Evolutionary conservation across 92 coral and sea anemone genomes (phyloP), one percentile per base, ranked within the genome.

Genomic region (Epizoanthus ramosus): DNA sequence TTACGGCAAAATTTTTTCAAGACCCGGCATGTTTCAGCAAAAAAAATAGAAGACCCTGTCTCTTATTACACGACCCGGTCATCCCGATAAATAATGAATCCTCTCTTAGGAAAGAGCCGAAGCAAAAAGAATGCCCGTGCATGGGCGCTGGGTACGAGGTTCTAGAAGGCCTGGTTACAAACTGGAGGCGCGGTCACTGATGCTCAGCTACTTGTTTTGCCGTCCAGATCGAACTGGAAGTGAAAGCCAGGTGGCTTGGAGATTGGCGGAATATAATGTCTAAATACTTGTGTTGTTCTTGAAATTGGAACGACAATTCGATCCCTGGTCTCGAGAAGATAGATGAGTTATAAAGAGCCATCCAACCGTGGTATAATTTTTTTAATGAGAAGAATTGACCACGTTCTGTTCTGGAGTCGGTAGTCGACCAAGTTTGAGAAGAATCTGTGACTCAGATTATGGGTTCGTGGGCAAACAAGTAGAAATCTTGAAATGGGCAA

Each of bases 401-500:
- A 23, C 0, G 68, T 63, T 63, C 68, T 63, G 68, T 37, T 37
- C 43, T 37, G 23, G 65, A 19, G 23, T 28, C 31, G 2, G 31
- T 19, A 63, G 28, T 25, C 6, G 68, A 8, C 35, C 35, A 25
- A 10, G 69, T 64, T 12, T 33, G 24, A 17, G 21, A 33, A 14
- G 9, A 65, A 64, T 64, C 37, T 64, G 41, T 22, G 16, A 18
- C 16, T 24, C 35, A 22, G 33, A 24, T 15, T 16, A 65, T 33
- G 72, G 15, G n/a, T 67, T 24, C 50, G 57, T 3, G 25, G n/a
- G 54, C 54, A 16, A 50, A 13, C 54, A 50, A 50, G 54, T 50
- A 50, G 54, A 50, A 47, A 50, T 50, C 54, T 50, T 57, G 73
- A 52, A 7, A 95, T 95, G 98, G 98, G 98, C 41, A 95, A 93